These are phyloP conservation scores for Laodelphax striatellus DNA, from an alignment of 1,140 invertebrate genomes.

Conservation along the genomic window DNA sequence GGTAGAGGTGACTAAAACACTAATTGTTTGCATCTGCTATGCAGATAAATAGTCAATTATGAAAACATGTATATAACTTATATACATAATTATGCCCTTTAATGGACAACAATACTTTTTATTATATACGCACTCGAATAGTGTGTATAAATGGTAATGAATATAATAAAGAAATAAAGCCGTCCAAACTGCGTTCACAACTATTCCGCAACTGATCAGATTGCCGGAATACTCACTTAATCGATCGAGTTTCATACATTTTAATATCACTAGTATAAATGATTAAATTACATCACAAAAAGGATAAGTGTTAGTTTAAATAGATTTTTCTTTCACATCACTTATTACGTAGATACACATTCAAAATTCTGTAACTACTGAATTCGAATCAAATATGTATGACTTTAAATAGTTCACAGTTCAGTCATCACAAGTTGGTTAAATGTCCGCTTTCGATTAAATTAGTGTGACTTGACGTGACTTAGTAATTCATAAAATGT, in stretches of 20 bases:
- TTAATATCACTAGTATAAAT: background rate
- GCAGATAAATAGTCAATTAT: slow-evolving; percentile 5
- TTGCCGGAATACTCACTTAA: background rate
- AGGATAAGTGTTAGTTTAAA: background rate
- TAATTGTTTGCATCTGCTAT: slow-evolving; percentile 8
- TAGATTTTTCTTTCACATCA: background rate
- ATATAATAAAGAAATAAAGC: background rate
- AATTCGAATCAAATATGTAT: no score
- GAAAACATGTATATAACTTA: slow-evolving; percentile 8
- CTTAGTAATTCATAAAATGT: no score
- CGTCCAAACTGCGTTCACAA: background rate
- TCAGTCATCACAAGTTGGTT: no score
- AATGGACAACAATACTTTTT: background rate
- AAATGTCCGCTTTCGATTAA: no score
- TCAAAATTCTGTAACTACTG: no score
- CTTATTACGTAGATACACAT: no score
- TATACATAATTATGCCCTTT: background rate
- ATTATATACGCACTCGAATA: background rate
- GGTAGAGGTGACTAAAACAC: background rate
- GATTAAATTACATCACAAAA: background rate
- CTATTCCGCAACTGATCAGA: background rate
- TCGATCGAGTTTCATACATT: background rate
- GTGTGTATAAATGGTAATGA: background rate
- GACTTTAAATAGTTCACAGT: no score
- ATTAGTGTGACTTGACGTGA: no score